phyloP scores from a whole-genome alignment of 2,797 vertebrate species.

The Eulemur albifrons region DNA sequence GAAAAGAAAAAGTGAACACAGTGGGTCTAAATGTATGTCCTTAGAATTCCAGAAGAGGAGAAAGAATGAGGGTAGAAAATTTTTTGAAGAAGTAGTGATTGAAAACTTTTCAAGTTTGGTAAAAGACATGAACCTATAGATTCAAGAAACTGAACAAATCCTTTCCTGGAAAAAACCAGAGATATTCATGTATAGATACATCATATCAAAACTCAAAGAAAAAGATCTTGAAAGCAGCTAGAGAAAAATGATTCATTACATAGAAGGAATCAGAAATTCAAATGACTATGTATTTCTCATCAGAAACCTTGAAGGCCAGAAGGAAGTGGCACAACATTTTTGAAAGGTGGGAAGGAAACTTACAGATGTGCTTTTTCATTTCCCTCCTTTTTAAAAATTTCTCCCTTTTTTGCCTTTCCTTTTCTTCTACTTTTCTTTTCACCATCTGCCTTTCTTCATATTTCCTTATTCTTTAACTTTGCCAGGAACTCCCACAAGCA shows the following conservation, averaged over 20 bases:
- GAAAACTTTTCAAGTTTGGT: not conserved
- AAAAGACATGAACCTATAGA: not conserved
- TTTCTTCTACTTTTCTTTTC: not conserved
- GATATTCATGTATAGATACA: rapidly evolving
- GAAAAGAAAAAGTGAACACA: not conserved
- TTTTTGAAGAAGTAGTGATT: slow-evolving; percentile 21
- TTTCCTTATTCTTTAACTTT: slow-evolving; percentile 6
- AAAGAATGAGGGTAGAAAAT: not conserved
- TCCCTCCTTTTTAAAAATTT: not conserved
- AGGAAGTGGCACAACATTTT: not conserved
- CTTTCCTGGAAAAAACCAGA: not conserved
- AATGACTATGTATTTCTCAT: not conserved
- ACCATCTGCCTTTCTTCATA: not conserved
- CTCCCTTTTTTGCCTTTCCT: not conserved
- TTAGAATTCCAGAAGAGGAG: not conserved
- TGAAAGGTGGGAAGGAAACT: not conserved
- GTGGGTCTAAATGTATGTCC: not conserved
- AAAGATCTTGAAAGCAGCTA: not conserved
- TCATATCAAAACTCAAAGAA: not conserved
- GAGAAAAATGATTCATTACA: not conserved
- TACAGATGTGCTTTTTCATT: not conserved
- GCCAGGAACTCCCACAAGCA: not conserved
- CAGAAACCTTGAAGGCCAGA: not conserved
- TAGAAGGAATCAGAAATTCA: not conserved
- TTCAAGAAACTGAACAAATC: not conserved